A percentile compares a stretch with the other conserved stretches of the same genome.
phyloP scores from a whole-genome alignment of 2,113 vertebrate genomes.

The Neopipo cinnamomea region DNA sequence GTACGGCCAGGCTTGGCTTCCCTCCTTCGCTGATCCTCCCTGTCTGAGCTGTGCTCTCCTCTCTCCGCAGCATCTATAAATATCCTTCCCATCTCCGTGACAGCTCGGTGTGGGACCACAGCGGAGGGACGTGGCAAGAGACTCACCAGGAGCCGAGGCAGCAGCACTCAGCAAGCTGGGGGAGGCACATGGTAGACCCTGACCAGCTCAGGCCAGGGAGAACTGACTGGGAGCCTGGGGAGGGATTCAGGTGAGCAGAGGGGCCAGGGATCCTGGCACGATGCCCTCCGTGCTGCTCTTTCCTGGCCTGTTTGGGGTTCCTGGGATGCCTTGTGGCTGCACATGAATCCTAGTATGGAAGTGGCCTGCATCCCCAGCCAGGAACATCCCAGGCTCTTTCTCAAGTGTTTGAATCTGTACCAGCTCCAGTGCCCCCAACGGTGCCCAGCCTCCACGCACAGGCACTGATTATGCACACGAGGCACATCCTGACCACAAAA shows the following conservation, averaged over 20 bases:
- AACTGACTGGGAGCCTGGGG: background rate
- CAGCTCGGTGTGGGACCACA: background rate
- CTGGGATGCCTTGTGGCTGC: background rate
- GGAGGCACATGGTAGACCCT: rapidly evolving
- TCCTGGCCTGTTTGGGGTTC: background rate
- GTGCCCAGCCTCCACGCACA: background rate
- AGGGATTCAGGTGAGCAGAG: background rate
- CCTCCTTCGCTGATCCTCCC: background rate
- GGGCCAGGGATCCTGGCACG: rapidly evolving
- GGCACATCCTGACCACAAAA: background rate
- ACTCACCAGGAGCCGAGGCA: rapidly evolving
- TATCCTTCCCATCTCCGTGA: background rate
- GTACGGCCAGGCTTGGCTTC: background rate
- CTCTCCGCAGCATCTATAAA: background rate
- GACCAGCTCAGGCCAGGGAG: background rate
- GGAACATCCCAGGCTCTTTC: background rate
- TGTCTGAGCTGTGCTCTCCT: background rate
- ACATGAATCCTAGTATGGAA: rapidly evolving
- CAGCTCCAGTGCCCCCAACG: rapidly evolving
- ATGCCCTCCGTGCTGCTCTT: background rate
- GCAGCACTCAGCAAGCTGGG: background rate
- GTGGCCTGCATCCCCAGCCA: background rate
- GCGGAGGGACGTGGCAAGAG: background rate
- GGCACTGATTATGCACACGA: background rate
- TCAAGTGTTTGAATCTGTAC: background rate